Conservation (phyloP, 2,888 invertebrate species). For the Callosobruchus maculatus region DNA sequence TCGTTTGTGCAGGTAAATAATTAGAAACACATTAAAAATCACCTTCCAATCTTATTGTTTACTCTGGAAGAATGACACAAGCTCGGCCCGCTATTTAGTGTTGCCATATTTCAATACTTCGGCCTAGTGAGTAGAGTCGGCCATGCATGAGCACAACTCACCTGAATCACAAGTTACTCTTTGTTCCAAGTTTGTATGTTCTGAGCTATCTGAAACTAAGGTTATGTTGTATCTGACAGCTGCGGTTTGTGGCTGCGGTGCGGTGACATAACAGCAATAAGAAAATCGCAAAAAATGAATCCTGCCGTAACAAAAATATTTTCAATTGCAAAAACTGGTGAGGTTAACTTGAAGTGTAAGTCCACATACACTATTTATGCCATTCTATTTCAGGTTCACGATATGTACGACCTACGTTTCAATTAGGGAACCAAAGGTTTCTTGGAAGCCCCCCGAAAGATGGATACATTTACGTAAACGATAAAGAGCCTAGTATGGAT, state of each 20-base stretch:
- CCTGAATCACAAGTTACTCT: no score
- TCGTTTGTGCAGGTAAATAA: no score
- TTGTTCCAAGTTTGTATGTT: neutral
- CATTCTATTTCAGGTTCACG: constrained; percentile 17
- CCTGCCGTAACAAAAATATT: constrained; percentile 49
- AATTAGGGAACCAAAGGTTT: constrained; percentile 15
- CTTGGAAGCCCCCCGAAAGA: constrained; percentile 28
- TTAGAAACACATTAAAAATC: no score
- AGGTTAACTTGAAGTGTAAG: neutral
- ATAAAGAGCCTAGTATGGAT: constrained; percentile 61
- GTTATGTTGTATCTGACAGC: neutral
- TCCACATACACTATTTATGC: neutral
- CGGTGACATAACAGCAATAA: constrained; percentile 4
- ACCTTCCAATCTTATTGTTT: no score
- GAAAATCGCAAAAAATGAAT: constrained; percentile 19
- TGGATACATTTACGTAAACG: constrained; percentile 62
- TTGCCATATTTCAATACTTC: no score
- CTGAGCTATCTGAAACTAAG: neutral
- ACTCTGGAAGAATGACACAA: no score
- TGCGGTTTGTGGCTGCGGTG: no score
- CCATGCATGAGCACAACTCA: no score
- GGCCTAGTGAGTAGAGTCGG: no score
- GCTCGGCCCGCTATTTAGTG: no score
- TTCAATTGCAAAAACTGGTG: constrained; percentile 47
- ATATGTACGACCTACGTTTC: constrained; percentile 20